A percentile compares a stretch with the other conserved stretches of the same genome.
Evolutionary conservation across 2,113 vertebrate species (phyloP).

Genomic region (Synchiropus splendidus): DNA sequence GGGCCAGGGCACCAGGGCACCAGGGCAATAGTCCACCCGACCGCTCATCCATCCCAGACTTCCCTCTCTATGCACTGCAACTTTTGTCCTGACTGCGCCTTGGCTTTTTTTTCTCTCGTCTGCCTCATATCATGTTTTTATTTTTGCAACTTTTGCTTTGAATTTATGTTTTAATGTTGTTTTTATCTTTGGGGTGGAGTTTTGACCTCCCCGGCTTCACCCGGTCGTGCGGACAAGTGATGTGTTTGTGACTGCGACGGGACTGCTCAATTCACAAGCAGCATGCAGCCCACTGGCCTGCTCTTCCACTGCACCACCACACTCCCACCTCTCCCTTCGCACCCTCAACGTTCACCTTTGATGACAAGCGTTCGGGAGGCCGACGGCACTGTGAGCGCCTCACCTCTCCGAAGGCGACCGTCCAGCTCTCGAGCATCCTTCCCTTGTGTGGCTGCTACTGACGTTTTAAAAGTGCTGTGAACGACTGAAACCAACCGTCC

Average conservation of each 20-base stretch:
- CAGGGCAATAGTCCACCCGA: conserved; percentile 56
- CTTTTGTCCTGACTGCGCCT: conserved; percentile 57
- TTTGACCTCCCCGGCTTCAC: not conserved
- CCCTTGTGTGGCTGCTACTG: conserved; percentile 61
- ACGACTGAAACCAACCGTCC: conserved; percentile 43
- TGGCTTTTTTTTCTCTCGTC: conserved; percentile 40
- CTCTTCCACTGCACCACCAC: conserved; percentile 14
- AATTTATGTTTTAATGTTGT: conserved; percentile 28
- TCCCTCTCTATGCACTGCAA: conserved; percentile 65
- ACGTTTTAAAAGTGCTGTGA: conserved; percentile 64
- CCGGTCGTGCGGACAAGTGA: too few relatives aligned
- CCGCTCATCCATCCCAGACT: conserved; percentile 24
- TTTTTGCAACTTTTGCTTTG: conserved; percentile 25
- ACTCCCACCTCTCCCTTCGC: conserved; percentile 24
- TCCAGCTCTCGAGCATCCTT: conserved; percentile 24
- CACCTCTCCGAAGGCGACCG: conserved; percentile 21
- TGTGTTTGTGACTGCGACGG: not conserved
- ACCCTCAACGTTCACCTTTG: conserved; percentile 8
- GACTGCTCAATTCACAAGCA: conserved; percentile 1
- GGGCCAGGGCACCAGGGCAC: too few relatives aligned
- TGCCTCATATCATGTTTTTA: conserved; percentile 45
- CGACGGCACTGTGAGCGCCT: conserved; percentile 38
- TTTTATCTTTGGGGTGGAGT: conserved; percentile 6
- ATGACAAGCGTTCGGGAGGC: conserved; percentile 17
- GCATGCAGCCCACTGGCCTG: conserved; percentile 23